phyloP scores from a whole-genome alignment of 1,140 invertebrate genomes.

The Habropoda laboriosa region DNA sequence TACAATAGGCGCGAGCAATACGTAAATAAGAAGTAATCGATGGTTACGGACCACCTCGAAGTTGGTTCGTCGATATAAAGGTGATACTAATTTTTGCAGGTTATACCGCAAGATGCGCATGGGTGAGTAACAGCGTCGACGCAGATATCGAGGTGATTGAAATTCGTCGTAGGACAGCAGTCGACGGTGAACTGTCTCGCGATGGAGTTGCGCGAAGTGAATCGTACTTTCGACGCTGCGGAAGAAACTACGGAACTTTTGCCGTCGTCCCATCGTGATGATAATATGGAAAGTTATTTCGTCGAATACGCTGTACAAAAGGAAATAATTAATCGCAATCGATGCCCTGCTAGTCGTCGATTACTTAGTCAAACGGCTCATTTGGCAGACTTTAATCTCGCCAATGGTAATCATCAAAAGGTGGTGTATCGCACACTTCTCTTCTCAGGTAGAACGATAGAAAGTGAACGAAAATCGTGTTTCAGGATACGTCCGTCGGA shows the following conservation, averaged over 20 bases:
- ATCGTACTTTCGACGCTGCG: conserved; percentile 62
- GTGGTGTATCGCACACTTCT: conserved; percentile 44
- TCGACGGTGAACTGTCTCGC: not conserved
- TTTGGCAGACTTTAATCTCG: conserved; percentile 64
- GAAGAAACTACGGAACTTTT: conserved; percentile 75
- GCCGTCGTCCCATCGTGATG: conserved; percentile 65
- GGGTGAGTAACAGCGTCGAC: too few relatives aligned
- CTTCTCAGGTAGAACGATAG: too few relatives aligned
- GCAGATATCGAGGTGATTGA: too few relatives aligned
- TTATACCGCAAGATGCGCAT: too few relatives aligned
- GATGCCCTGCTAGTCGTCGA: conserved; percentile 72
- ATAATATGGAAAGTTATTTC: conserved; percentile 75
- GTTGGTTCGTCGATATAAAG: too few relatives aligned
- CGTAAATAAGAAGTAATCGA: too few relatives aligned
- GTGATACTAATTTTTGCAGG: too few relatives aligned
- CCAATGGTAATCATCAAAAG: conserved; percentile 73
- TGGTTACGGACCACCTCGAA: too few relatives aligned
- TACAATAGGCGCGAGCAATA: too few relatives aligned
- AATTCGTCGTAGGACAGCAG: not conserved
- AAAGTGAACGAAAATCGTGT: too few relatives aligned
- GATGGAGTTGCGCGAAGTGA: conserved; percentile 77
- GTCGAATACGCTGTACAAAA: conserved; percentile 76
- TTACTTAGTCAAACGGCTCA: conserved; percentile 72
- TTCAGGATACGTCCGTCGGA: conserved; percentile 71
- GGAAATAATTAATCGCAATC: conserved; percentile 77